phyloP scores from a whole-genome alignment of 35 echinoderm and acorn worm species.

The Ophioderma brevispina region DNA sequence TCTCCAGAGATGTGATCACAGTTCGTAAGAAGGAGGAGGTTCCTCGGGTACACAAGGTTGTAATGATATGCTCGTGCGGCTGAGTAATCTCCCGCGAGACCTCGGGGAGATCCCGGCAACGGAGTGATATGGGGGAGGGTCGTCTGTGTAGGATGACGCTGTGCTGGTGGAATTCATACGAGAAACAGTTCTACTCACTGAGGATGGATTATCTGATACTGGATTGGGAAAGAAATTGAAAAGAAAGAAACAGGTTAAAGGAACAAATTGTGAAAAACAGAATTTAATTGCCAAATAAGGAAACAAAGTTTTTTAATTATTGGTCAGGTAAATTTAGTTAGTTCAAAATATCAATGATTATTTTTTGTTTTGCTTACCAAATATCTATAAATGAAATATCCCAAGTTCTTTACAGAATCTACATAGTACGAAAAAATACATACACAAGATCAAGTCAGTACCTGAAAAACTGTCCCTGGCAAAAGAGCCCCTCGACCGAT shows the following conservation, averaged over 20 bases:
- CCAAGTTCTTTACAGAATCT: too few relatives aligned
- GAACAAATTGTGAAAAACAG: background rate
- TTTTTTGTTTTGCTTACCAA: too few relatives aligned
- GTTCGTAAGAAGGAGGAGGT: slow-evolving; percentile 30
- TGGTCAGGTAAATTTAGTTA: too few relatives aligned
- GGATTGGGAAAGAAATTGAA: background rate
- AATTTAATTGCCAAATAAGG: background rate
- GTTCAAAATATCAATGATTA: too few relatives aligned
- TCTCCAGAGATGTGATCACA: slow-evolving; percentile 6
- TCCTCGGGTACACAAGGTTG: background rate
- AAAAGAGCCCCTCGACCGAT: background rate
- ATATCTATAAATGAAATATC: too few relatives aligned
- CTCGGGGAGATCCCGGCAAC: slow-evolving; percentile 8
- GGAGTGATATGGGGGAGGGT: slow-evolving; percentile 21
- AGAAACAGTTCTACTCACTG: slow-evolving; percentile 18
- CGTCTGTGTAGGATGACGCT: slow-evolving; percentile 4
- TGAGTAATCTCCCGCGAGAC: background rate
- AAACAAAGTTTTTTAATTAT: background rate
- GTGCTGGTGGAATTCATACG: slow-evolving; percentile 25
- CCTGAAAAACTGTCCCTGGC: slow-evolving; percentile 18
- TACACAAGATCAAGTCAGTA: too few relatives aligned
- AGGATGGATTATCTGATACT: background rate
- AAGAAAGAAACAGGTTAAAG: background rate
- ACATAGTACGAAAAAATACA: too few relatives aligned
- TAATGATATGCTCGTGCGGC: background rate